A percentile compares a stretch with the other conserved stretches of the same genome.
These are phyloP conservation scores for Thysanoteuthis rhombus DNA, from an alignment of 2,888 invertebrate species.

Conservation along the genomic window DNA sequence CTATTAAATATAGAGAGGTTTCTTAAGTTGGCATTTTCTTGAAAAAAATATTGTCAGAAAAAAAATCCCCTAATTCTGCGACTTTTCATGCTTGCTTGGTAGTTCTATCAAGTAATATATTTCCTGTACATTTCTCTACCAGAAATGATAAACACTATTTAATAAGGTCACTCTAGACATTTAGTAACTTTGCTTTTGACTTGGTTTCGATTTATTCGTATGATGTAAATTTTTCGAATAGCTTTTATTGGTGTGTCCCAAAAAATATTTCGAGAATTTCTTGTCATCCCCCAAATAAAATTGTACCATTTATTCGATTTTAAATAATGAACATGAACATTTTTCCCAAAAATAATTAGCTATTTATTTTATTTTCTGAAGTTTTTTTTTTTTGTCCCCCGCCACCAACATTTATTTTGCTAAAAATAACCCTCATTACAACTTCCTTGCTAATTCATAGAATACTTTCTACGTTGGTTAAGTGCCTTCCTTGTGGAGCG, in stretches of 20 bases:
- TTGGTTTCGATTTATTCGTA: background rate
- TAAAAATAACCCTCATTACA: too few relatives aligned
- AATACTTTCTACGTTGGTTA: too few relatives aligned
- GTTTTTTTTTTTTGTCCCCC: too few relatives aligned
- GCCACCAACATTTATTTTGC: too few relatives aligned
- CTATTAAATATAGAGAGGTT: background rate
- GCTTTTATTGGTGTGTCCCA: background rate
- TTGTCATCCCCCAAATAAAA: background rate
- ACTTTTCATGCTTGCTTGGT: background rate
- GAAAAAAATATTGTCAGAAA: background rate
- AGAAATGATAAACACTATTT: background rate
- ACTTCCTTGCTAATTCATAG: too few relatives aligned
- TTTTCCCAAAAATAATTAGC: too few relatives aligned
- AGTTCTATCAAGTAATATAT: background rate
- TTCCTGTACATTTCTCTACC: background rate
- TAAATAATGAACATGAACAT: background rate
- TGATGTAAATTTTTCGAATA: background rate
- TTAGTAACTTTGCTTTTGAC: background rate
- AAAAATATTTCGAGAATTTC: background rate
- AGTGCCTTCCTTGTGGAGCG: too few relatives aligned
- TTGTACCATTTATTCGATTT: background rate
- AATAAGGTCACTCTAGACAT: background rate
- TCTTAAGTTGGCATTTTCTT: background rate
- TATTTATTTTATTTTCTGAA: too few relatives aligned
- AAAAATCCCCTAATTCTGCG: background rate